These are phyloP conservation scores for Procambarus clarkii DNA, from an alignment of 1,140 invertebrate species.

Conservation along the genomic window DNA sequence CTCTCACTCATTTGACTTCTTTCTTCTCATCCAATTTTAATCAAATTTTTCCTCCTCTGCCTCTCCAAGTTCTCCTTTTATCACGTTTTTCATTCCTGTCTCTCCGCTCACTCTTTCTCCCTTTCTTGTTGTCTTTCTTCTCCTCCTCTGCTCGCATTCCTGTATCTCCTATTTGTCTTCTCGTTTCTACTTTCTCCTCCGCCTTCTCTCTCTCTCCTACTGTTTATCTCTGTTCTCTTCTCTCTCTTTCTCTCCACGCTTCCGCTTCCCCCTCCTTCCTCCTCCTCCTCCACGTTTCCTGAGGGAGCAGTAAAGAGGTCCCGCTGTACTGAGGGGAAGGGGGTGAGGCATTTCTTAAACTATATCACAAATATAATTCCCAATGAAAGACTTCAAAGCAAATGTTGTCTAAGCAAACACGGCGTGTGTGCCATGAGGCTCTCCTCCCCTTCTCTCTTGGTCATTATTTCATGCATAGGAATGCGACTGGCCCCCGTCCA, in stretches of 20 bases:
- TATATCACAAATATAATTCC: conserved; percentile 46
- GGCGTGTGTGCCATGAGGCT: not conserved
- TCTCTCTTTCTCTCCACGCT: not conserved
- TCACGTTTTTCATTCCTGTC: not conserved
- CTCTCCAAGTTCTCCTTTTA: not conserved
- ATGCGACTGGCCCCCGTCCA: conserved; percentile 66
- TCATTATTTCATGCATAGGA: conserved; percentile 69
- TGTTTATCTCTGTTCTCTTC: not conserved
- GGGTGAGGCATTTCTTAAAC: conserved; percentile 13
- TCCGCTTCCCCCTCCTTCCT: not conserved
- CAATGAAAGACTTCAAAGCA: conserved; percentile 45
- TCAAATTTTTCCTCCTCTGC: too few relatives aligned
- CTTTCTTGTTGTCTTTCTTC: not conserved
- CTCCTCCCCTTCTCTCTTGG: conserved; percentile 37
- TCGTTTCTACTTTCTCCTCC: not conserved
- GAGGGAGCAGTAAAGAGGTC: not conserved
- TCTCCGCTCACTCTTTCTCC: not conserved
- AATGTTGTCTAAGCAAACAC: conserved; percentile 56
- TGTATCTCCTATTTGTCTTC: not conserved
- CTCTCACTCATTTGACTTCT: too few relatives aligned
- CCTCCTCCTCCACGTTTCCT: not conserved
- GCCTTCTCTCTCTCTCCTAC: not conserved
- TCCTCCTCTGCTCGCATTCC: not conserved
- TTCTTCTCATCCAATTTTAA: too few relatives aligned
- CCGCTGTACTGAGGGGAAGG: not conserved